Evolutionary conservation across 2,888 invertebrate genomes (phyloP), one percentile per base, ranked within the genome.

Genomic region (Falcaria lacertinaria): DNA sequence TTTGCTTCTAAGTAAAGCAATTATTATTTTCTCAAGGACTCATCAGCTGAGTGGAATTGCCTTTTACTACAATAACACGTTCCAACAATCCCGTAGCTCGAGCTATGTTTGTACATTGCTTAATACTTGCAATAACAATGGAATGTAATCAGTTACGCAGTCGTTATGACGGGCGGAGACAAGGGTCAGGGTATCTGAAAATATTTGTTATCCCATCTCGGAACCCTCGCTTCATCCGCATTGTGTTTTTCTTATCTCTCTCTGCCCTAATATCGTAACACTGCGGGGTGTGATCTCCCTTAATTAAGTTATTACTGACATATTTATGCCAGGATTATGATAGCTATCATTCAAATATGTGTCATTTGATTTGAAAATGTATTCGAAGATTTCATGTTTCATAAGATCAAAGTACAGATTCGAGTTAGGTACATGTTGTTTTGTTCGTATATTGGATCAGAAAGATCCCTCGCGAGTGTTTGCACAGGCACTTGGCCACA

Each of bases 261-360:
- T 51, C 50, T 54, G 64, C 62, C 69, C 65, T 60, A 64, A 64
- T 74, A 71, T 74, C 72, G 55, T 57, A 42, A 44, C 50, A 47
- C 67, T 67, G 62, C 69, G 60, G 79, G 81, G 69, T 70, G 70
- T 73, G 73, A 78, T 80, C 75, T 73, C 70, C 56, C 74, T 70
- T 86, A 87, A 87, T 87, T 83, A 80, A 86, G 84, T 86, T 86
- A 86, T 86, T 84, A 80, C 69, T 69, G 63, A 64, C 64, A 66
- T 79, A 73, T 78, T 81, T 77, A 76, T 77, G 66, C 71, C 55
- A 48, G 69, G 69, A 74, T 81, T 77, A 76, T 58, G 59, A 60
- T 64, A 51, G 60, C 54, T 52, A 43, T 13, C 15, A 15, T 7
- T 14, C 2, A 33, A 39, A 4, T 38, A 43, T 41, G 22, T 43